Conservation (phyloP, 2,888 invertebrate genomes). For the Gryllus longicercus region DNA sequence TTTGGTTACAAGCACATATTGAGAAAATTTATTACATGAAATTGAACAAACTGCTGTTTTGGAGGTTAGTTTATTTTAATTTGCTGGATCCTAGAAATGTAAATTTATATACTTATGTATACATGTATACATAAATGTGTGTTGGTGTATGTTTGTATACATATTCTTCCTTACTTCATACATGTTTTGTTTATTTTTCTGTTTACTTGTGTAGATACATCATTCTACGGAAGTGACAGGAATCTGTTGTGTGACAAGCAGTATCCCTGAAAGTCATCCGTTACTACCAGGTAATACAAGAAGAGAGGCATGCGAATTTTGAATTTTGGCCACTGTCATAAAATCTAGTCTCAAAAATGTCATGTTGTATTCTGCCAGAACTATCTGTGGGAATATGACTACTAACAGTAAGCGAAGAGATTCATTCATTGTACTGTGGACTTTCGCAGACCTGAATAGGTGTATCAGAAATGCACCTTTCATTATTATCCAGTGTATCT, state of each 20-base stretch:
- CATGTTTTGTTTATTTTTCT: background rate
- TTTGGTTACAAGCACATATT: background rate
- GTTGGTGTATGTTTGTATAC: slow-evolving; percentile 7
- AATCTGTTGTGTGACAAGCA: slow-evolving; percentile 17
- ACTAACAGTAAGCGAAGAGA: background rate
- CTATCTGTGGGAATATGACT: slow-evolving; percentile 3
- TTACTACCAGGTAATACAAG: background rate
- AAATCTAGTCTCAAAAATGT: slow-evolving; percentile 6
- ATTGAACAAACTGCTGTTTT: background rate
- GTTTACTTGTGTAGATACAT: background rate
- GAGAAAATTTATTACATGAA: background rate
- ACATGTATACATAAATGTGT: slow-evolving; percentile 2
- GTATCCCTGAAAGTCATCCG: background rate
- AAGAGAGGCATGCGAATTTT: background rate
- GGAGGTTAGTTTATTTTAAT: slow-evolving; percentile 4
- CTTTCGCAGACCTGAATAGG: background rate
- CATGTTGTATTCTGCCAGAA: background rate
- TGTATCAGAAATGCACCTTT: background rate
- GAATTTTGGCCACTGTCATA: slow-evolving; percentile 5
- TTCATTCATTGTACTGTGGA: background rate
- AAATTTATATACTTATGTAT: background rate
- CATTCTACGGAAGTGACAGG: slow-evolving; percentile 3
- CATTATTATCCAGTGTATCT: background rate
- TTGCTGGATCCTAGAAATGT: background rate
- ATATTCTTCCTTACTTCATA: background rate